phyloP scores from a whole-genome alignment of 1,140 invertebrate genomes.

The Ceratina australensis region DNA sequence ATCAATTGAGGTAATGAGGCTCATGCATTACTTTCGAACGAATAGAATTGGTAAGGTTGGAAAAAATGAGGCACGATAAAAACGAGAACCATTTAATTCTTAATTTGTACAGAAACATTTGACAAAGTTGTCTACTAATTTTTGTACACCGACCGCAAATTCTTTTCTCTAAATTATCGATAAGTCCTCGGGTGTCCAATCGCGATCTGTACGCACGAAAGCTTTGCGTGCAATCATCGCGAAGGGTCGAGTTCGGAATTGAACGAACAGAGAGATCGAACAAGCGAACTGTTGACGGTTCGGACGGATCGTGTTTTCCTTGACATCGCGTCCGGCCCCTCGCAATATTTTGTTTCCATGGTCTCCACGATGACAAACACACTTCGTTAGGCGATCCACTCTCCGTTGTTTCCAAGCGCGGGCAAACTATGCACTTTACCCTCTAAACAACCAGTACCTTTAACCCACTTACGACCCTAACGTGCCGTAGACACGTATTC shows the following conservation, averaged over 20 bases:
- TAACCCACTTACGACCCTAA: constrained; percentile 65
- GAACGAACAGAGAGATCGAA: constrained; percentile 28
- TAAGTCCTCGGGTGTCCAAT: not conserved
- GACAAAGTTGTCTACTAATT: too few relatives aligned
- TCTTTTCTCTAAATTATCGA: too few relatives aligned
- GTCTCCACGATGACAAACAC: constrained; percentile 34
- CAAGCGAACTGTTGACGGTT: constrained; percentile 59
- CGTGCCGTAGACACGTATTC: constrained; percentile 55
- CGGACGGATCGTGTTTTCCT: constrained; percentile 62
- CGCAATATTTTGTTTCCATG: constrained; percentile 33
- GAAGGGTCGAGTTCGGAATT: not conserved
- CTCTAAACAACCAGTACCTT: constrained; percentile 58
- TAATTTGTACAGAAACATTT: too few relatives aligned
- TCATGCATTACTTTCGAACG: too few relatives aligned
- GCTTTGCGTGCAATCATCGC: constrained; percentile 2
- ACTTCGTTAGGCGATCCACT: constrained; percentile 60
- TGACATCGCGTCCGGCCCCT: constrained; percentile 6
- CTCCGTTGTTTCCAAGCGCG: constrained; percentile 60
- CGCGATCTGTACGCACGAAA: constrained; percentile 8
- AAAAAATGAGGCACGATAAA: too few relatives aligned
- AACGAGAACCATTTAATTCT: too few relatives aligned
- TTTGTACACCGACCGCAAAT: not conserved
- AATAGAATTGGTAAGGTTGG: too few relatives aligned
- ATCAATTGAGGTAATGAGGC: too few relatives aligned
- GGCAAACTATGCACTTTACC: constrained; percentile 64